phyloP scores from a whole-genome alignment of 2,797 vertebrate species.

The Chromobotia macracanthus region DNA sequence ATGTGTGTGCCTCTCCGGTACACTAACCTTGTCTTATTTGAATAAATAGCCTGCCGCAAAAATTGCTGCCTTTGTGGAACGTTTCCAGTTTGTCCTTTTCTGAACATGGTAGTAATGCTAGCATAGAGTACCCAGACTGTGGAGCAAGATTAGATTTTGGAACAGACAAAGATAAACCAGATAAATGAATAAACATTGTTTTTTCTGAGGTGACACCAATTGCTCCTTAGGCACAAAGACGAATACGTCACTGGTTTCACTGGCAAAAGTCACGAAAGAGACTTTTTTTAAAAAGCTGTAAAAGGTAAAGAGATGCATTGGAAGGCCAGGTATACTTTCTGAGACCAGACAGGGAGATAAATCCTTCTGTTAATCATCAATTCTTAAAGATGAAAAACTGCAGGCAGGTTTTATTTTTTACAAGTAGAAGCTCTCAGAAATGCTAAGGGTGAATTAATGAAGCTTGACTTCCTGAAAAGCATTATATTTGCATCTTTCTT shows the following conservation, averaged over 20 bases:
- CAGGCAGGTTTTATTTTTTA: background rate
- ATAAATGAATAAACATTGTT: no score
- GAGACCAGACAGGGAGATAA: constrained; percentile 65
- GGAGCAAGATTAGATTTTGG: background rate
- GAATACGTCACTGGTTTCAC: background rate
- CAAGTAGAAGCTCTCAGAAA: background rate
- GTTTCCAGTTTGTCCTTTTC: no score
- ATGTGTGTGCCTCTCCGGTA: no score
- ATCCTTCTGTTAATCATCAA: constrained; percentile 56
- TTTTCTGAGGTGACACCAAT: constrained; percentile 17
- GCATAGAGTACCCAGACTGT: background rate
- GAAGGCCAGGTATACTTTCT: constrained; percentile 48
- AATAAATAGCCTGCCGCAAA: no score
- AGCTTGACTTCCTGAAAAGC: background rate
- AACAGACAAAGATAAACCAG: background rate
- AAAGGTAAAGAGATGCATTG: constrained; percentile 67
- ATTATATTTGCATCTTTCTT: background rate
- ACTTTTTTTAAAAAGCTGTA: constrained; percentile 70
- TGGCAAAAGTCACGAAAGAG: no score
- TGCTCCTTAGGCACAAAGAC: background rate
- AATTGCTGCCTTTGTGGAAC: no score
- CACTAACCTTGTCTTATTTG: no score
- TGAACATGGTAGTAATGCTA: no score
- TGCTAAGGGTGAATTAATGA: background rate
- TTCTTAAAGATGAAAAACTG: constrained; percentile 9